A percentile compares a stretch with the other conserved stretches of the same genome.
Evolutionary conservation across 1,140 invertebrate genomes (phyloP).

Genomic region (Drosophila setifemur): DNA sequence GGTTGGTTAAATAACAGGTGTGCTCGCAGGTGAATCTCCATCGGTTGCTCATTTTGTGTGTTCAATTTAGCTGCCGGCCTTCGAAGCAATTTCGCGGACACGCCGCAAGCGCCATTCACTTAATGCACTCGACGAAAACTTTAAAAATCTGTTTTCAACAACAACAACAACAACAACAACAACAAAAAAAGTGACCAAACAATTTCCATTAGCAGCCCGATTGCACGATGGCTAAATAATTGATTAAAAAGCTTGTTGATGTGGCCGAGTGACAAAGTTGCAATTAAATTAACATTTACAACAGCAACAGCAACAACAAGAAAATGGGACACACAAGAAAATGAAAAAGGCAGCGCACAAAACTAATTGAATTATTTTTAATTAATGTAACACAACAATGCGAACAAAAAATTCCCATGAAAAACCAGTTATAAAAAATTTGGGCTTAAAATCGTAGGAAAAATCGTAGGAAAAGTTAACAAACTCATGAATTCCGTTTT

Average conservation of each 20-base stretch:
- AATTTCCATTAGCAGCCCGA: slow-evolving; percentile 44
- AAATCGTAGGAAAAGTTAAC: neutral
- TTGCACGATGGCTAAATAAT: slow-evolving; percentile 51
- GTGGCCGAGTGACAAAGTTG: slow-evolving; percentile 52
- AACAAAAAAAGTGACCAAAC: slow-evolving; percentile 2
- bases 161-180: too few relatives aligned
- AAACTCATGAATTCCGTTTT: neutral
- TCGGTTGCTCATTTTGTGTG: too few relatives aligned
- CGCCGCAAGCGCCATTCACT: neutral
- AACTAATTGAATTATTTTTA: slow-evolving; percentile 57
- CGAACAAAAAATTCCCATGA: neutral
- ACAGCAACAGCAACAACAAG: neutral
- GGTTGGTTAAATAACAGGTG: neutral
- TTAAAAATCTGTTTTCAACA: slow-evolving; percentile 12
- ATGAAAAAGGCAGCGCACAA: too few relatives aligned
- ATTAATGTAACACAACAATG: slow-evolving; percentile 47
- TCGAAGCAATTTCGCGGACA: neutral
- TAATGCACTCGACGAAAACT: slow-evolving; percentile 16
- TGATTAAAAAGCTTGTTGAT: slow-evolving; percentile 58
- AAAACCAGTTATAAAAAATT: too few relatives aligned
- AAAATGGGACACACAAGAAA: slow-evolving; percentile 1
- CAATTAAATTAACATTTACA: slow-evolving; percentile 68
- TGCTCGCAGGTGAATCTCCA: too few relatives aligned
- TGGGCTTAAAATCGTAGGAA: neutral
- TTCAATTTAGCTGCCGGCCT: neutral